Evolutionary conservation across 2,797 vertebrate genomes (phyloP), one percentile per base, ranked within the genome.

Genomic region (Bovichtus diacanthus): DNA sequence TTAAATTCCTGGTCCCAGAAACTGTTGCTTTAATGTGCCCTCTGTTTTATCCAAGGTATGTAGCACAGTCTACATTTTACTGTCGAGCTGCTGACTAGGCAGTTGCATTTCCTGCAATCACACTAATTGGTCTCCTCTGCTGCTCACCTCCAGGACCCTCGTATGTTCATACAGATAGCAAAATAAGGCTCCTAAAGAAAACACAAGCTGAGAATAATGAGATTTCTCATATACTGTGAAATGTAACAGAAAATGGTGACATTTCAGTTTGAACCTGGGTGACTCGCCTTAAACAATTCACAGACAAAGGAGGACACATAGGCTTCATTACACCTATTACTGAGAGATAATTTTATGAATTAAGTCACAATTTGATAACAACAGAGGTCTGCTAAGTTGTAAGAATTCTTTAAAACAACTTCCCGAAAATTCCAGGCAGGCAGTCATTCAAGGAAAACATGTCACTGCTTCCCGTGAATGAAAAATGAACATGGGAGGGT

Each of bases 221-320:
- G 95, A 94, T 93, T 95, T 87, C 72, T 88, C 90, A 94, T 94
- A 91, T 89, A 86, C 84, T 86, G 83, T 89, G 92, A 93, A 93
- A 94, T 92, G 90, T 90, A 95, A 94, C 93, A 93, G 93, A 95
- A 95, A 95, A 93, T 80, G 85, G 92, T 96, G 95, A 94, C 95
- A 96, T 95, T 96, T 96, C 82, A 90, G 88, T 92, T 93, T 95
- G 94, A 96, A 95, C 94, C 89, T 11, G 67, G 85, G 88, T 92
- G 92, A 92, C 93, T 92, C 78, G 29, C 92, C 88, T 93, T 93
- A 92, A 92, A 94, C 92, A 94, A 94, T 89, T 85, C 84, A 70
- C 81, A 93, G 88, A 92, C 92, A 93, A 93, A 93, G 87, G 70
- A 90, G 86, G 87, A 88, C 81, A 87, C 68, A 61, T 80, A 67